Base-by-base conservation (phyloP, 1,140 invertebrate genomes). In the Arion vulgaris region DNA sequence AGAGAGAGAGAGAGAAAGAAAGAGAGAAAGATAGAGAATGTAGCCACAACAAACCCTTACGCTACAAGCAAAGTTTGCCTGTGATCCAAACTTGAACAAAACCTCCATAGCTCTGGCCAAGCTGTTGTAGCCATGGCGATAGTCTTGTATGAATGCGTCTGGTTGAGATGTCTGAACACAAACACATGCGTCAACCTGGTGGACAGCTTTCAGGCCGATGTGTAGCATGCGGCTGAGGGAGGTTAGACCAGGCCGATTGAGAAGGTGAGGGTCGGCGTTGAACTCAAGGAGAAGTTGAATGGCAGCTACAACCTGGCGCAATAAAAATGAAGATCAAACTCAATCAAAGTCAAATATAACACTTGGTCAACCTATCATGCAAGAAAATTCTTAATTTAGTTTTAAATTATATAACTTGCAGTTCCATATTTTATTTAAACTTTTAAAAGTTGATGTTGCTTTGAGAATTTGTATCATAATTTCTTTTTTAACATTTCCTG, bases 221-320 rank as follows among this genome's bases (percentile, higher is more conserved):
- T 91, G 89, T 71, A 91, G 84, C 73, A 91, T 77, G 51, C 88
- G 88, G 73, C 88, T 89, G 0, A 91, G 80, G 5, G 89, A 85
- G 51, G 88, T 86, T 23, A 91, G 80, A 1, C 87, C 87, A 66
- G 85, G 77, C 23, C 82, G 81, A 62, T 91, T 91, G 26, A 86
- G 57, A 34, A 89, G 76, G 17, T 84, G 77, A 19, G 89, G 87
- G 82, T 91, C 89, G 15, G 90, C 90, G 82, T 91, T 91, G 76
- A 90, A 89, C 82, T 87, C 73, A 17, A 92, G 82, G 23, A 92
- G 84, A 15, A 88, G 68, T 38, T 87, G 83, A 13, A 91, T 77
- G 0, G 87, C 86, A n/a, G 87, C 32, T 39, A 91, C 53, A 36
- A 90, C 87, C 83, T 84, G 80, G 41, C 23, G 15, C 26, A 49